Percentiles rank a stretch among this genome's conserved stretches.
Evolutionary conservation across 1,140 invertebrate species (phyloP).

Genomic region (Drosophila sechellia): DNA sequence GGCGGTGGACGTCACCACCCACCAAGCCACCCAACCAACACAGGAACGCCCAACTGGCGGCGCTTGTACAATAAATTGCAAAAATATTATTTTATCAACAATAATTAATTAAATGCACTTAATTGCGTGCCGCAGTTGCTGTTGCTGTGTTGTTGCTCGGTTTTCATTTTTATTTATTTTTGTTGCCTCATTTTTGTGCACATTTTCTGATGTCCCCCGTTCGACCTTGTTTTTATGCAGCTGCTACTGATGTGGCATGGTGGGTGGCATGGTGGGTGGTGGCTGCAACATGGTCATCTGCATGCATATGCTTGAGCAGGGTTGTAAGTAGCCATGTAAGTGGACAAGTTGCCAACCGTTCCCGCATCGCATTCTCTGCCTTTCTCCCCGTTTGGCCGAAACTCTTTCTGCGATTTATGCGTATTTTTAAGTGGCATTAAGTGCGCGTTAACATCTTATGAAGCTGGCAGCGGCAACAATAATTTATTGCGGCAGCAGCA

Average conservation of each 20-base stretch:
- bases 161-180: conserved; percentile 10
- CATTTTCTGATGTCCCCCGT: conserved; percentile 35
- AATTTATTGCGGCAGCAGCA: conserved; percentile 55
- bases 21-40: conserved; percentile 6
- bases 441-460: conserved; percentile 82
- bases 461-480: conserved; percentile 64
- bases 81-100: conserved; percentile 84
- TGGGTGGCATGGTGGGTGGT: neutral
- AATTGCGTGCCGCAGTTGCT: conserved; percentile 73
- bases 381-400: neutral
- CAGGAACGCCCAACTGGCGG: conserved; percentile 41
- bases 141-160: conserved; percentile 8
- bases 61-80: conserved; percentile 78
- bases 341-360: conserved; percentile 60
- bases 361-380: neutral
- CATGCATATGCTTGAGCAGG: conserved; percentile 78
- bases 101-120: conserved; percentile 84
- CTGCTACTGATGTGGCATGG: conserved; percentile 41
- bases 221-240: conserved; percentile 48
- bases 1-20: conserved; percentile 17
- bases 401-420: conserved; percentile 67
- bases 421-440: conserved; percentile 82
- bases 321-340: conserved; percentile 79
- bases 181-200: conserved; percentile 22
- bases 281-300: conserved; percentile 69